Percentiles rank a stretch among this genome's conserved stretches.
Conservation (phyloP, 2,888 invertebrate genomes). For the Fissipunctia ypsillon region DNA sequence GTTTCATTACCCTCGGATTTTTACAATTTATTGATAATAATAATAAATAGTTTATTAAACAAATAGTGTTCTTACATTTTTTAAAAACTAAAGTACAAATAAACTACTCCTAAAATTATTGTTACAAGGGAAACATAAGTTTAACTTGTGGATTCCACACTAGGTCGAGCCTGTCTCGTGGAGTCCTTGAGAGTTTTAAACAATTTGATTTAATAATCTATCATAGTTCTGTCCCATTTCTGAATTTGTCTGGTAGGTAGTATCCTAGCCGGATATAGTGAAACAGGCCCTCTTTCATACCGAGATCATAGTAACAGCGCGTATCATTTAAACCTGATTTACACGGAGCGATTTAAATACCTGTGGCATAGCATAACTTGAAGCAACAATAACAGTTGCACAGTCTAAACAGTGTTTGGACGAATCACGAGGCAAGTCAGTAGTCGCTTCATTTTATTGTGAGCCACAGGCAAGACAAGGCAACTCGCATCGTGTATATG, state of each 20-base stretch:
- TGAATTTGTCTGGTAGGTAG: neutral
- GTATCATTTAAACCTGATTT: neutral
- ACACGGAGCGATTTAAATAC: no score
- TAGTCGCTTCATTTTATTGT: neutral
- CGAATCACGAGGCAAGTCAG: neutral
- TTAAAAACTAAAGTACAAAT: no score
- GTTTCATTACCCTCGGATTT: neutral
- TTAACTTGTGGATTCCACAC: no score
- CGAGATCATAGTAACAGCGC: conserved; percentile 30
- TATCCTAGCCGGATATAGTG: neutral
- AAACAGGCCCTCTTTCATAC: neutral
- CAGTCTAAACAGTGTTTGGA: neutral
- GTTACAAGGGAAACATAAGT: no score
- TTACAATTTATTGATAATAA: no score
- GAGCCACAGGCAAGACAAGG: neutral
- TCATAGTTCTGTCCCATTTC: no score
- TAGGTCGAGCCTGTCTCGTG: no score
- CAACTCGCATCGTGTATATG: neutral
- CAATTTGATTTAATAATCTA: neutral
- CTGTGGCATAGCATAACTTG: no score
- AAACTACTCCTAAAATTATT: no score
- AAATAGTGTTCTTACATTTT: no score
- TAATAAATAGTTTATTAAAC: no score
- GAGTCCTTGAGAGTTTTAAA: no score
- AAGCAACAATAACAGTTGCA: neutral